Conservation (phyloP, 2,113 vertebrate species). For the Elgaria multicarinata region DNA sequence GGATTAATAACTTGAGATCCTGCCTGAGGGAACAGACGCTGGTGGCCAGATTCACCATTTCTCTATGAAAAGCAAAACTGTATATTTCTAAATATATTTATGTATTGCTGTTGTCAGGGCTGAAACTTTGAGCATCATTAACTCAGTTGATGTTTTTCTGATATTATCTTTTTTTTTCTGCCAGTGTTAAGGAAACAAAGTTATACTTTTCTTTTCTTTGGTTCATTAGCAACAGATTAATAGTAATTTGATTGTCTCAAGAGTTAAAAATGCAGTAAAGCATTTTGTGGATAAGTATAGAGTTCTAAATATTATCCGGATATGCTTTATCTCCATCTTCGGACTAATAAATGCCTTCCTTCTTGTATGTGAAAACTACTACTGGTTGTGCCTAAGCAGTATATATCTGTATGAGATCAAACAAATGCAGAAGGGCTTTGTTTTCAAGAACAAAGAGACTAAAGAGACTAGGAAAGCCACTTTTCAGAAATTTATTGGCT, state of each 20-base stretch:
- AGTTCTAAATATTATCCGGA: neutral
- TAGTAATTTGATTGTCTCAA: neutral
- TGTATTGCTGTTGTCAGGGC: neutral
- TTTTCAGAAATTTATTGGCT: neutral
- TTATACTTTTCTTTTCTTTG: neutral
- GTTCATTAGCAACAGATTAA: conserved; percentile 7
- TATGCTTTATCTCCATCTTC: neutral
- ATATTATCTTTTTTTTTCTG: neutral
- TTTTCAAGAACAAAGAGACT: neutral
- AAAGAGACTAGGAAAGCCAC: accelerated
- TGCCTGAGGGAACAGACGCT: neutral
- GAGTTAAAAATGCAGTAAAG: neutral
- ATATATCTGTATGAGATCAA: neutral
- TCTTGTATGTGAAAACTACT: neutral
- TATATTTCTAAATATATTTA: neutral
- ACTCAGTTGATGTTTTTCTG: neutral
- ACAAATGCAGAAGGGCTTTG: neutral
- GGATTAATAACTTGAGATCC: neutral
- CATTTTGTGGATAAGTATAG: neutral
- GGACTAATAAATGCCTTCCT: neutral
- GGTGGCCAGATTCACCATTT: neutral
- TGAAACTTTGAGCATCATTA: neutral
- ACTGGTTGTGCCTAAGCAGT: accelerated
- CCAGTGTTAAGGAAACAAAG: neutral
- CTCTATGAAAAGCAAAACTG: neutral